Base-by-base conservation (phyloP, 2,113 vertebrate species). In the Ivindomyrus marchei region DNA sequence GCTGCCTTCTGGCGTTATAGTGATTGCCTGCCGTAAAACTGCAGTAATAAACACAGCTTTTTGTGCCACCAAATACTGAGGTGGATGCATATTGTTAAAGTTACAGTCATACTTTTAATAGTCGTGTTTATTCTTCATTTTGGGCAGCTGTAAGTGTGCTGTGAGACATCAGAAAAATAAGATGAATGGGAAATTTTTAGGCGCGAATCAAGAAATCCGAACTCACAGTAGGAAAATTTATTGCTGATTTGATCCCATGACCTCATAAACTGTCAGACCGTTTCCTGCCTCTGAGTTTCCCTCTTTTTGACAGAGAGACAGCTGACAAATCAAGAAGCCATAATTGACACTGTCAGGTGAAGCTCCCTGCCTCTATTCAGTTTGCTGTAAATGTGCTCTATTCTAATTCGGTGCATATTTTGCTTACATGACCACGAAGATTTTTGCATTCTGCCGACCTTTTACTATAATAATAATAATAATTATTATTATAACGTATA, bases 11-110 rank as follows among this genome's bases (percentile, higher is more conserved):
- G 92, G 95, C 94, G 94, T 96, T 97, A 96, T 94, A 93, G 93
- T 96, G 95, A 97, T 95, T 97, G 95, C 94, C 95, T 95, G 97
- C 97, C 96, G 95, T 97, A 96, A 97, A 98, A 97, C 94, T 97
- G 95, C 94, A 93, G 93, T 94, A 95, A 96, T 94, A 95, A 96
- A 97, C 97, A 97, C 94, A 95, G 94, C 94, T 95, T 93, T 87
- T 90, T 92, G 93, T 91, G 90, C 92, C 90, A 91, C 92, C 91
- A 93, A 93, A 94, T 92, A 92, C 92, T 89, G 93, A 92, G 89
- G 91, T 92, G 95, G 93, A 96, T 95, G 92, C 92, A 58, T 96
- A 95, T 95, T 94, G 94, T 96, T 94, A 95, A 70, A 96, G 94
- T 94, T 93, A 91, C 93, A 95, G 95, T 94, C 96, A 96, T 94